Percentiles rank a stretch among this genome's conserved stretches.
These are phyloP conservation scores for Scolopax bukidnonensis DNA, from an alignment of 2,797 vertebrate species.

Conservation along the genomic window DNA sequence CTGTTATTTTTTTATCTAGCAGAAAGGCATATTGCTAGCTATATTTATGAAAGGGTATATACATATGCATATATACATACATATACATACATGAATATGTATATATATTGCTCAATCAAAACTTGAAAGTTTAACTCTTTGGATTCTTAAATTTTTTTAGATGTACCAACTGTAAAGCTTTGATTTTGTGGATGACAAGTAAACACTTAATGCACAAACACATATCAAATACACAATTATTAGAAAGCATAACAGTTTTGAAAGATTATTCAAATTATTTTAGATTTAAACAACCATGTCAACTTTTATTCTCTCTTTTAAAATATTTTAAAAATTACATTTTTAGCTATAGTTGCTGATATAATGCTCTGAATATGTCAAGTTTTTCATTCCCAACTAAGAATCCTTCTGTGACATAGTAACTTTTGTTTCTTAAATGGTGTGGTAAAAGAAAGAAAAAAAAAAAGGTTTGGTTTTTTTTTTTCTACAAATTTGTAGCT, in stretches of 20 bases:
- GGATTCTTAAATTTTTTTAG: neutral
- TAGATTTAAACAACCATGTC: neutral
- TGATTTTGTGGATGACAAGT: neutral
- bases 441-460: neutral
- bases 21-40: neutral
- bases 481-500: neutral
- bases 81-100: neutral
- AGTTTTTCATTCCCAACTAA: neutral
- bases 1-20: neutral
- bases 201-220: neutral
- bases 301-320: neutral
- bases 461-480: too few relatives aligned
- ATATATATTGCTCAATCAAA: neutral
- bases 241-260: neutral
- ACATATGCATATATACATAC: neutral
- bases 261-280: neutral
- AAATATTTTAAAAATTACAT: neutral
- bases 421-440: neutral
- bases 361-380: neutral
- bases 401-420: neutral
- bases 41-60: neutral
- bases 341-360: neutral
- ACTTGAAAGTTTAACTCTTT: neutral
- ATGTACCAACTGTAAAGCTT: neutral
- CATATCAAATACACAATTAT: neutral